Percentiles rank a stretch among this genome's conserved stretches.
Conservation (phyloP, 2,113 vertebrate genomes). For the Esox niger region DNA sequence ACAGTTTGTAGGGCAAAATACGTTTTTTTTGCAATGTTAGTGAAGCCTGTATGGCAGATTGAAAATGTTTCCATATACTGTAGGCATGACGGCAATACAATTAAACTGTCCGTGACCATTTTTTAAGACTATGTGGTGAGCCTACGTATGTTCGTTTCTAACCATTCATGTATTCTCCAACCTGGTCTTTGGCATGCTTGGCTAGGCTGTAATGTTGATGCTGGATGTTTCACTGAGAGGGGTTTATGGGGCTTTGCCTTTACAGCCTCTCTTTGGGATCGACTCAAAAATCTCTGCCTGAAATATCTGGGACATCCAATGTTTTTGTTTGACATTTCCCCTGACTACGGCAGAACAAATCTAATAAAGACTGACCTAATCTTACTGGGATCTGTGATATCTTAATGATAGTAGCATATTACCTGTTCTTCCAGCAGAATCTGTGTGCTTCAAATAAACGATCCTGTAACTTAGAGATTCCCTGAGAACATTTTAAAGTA, state of each 20-base stretch:
- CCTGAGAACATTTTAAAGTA: no score
- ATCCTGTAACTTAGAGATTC: no score
- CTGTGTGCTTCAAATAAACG: no score
- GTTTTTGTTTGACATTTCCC: conserved; percentile 46
- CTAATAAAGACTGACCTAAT: conserved; percentile 58
- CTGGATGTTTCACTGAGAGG: conserved; percentile 47
- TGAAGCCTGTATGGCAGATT: no score
- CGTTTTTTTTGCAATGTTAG: background rate
- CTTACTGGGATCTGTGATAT: conserved; percentile 45
- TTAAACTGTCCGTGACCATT: background rate
- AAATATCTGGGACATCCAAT: conserved; percentile 19
- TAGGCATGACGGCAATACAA: background rate
- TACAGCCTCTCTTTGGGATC: conserved; percentile 48
- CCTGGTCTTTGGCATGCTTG: conserved; percentile 43
- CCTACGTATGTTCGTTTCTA: conserved; percentile 18
- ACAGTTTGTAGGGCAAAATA: no score
- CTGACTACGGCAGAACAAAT: conserved; percentile 56
- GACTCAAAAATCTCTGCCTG: conserved; percentile 38
- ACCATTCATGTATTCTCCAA: conserved; percentile 33
- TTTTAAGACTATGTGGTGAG: background rate
- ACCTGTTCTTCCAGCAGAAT: no score
- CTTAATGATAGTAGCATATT: conserved; percentile 40
- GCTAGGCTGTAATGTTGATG: conserved; percentile 52
- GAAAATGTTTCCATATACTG: background rate
- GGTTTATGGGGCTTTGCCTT: conserved; percentile 56